A percentile compares a stretch with the other conserved stretches of the same genome.
Evolutionary conservation across 2,888 invertebrate species (phyloP).

Genomic region (Synergus laeviventris): DNA sequence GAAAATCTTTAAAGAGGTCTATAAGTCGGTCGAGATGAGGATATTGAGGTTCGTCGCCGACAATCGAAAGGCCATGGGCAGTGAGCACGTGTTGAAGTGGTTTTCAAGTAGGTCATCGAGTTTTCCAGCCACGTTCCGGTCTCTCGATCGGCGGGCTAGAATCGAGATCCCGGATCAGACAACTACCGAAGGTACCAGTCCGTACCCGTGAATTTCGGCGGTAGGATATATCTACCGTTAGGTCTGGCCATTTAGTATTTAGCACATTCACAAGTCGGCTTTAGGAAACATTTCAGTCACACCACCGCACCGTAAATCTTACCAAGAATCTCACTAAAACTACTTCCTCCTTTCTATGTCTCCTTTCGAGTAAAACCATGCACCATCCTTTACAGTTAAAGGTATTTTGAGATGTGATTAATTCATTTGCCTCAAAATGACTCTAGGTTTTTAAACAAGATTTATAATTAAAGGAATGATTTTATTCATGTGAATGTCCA

Average conservation of each 20-base stretch:
- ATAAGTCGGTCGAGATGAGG: neutral
- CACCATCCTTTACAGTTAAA: neutral
- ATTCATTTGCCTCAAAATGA: neutral
- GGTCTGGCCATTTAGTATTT: slow-evolving; percentile 45
- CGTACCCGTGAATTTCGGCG: slow-evolving; percentile 48
- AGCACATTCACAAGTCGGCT: slow-evolving; percentile 4
- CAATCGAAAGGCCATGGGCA: slow-evolving; percentile 48
- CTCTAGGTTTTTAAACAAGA: neutral
- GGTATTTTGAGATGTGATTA: neutral
- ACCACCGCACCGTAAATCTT: neutral
- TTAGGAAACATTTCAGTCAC: neutral
- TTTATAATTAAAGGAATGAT: neutral
- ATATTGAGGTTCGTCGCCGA: neutral
- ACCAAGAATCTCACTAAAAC: neutral
- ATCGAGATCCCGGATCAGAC: slow-evolving; percentile 37
- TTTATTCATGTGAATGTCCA: neutral
- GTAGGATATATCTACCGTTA: slow-evolving; percentile 18
- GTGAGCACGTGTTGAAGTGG: slow-evolving; percentile 50
- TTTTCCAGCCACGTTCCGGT: slow-evolving; percentile 55
- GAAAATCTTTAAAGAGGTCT: neutral
- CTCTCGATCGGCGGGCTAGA: slow-evolving; percentile 50
- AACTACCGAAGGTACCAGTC: slow-evolving; percentile 38
- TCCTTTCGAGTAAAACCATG: neutral
- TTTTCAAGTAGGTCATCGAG: slow-evolving; percentile 60
- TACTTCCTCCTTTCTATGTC: neutral